A percentile compares a stretch with the other conserved stretches of the same genome.
Evolutionary conservation across 1,140 invertebrate genomes (phyloP).

Genomic region (Drosophila athabasca): DNA sequence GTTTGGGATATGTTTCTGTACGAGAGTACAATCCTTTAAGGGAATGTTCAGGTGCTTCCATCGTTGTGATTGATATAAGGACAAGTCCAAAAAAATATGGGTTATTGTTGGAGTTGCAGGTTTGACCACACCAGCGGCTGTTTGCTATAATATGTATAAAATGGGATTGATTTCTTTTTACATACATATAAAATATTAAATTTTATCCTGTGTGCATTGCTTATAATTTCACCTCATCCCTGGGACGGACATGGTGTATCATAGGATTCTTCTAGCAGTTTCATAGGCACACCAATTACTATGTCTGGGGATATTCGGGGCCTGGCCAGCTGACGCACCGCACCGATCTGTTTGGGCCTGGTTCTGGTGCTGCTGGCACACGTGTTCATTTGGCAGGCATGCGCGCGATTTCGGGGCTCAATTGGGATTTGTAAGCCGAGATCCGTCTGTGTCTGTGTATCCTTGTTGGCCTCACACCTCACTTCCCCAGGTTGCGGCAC

Average conservation of each 20-base stretch:
- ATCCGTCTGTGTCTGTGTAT: constrained; percentile 52
- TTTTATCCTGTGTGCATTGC: no score
- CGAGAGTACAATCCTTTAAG: no score
- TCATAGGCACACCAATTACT: constrained; percentile 22
- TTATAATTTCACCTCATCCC: neutral
- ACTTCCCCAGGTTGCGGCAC: constrained; percentile 11
- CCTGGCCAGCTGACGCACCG: constrained; percentile 62
- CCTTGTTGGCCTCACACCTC: constrained; percentile 74
- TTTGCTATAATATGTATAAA: no score
- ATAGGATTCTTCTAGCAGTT: constrained; percentile 32
- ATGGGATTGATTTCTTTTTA: no score
- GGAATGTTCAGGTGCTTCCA: no score
- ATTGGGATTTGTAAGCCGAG: constrained; percentile 77
- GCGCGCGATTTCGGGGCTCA: constrained; percentile 65
- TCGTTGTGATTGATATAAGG: no score
- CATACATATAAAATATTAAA: neutral
- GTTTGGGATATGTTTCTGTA: no score
- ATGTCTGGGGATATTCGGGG: constrained; percentile 17
- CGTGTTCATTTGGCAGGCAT: constrained; percentile 63
- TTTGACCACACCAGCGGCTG: no score
- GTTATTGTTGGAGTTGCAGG: no score
- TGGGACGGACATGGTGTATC: neutral
- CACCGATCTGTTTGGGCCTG: constrained; percentile 9
- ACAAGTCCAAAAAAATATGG: no score
- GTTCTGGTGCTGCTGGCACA: constrained; percentile 28